phyloP scores from a whole-genome alignment of 2,797 vertebrate genomes.

The Rhyacichthys aspro region DNA sequence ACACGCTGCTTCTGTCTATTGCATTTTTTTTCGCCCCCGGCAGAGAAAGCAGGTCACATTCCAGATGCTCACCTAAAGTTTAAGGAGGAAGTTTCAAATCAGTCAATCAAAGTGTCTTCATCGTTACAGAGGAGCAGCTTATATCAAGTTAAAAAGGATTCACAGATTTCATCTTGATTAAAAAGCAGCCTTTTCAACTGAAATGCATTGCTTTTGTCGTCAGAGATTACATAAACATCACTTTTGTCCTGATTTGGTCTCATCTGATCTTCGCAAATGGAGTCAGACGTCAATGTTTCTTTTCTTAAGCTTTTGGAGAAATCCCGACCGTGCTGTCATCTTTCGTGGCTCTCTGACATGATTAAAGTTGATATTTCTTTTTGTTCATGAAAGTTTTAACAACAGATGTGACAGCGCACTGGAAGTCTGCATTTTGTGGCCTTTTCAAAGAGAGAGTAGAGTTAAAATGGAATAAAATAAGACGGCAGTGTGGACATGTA shows the following conservation, averaged over 20 bases:
- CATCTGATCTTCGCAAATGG: no score
- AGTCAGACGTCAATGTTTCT: no score
- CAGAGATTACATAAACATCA: neutral
- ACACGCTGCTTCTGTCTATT: neutral
- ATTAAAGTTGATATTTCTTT: neutral
- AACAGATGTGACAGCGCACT: neutral
- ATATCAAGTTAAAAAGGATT: no score
- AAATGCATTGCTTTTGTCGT: neutral
- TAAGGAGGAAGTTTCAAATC: neutral
- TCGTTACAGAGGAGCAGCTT: no score
- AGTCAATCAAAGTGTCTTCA: neutral
- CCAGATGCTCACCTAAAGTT: slow-evolving; percentile 2
- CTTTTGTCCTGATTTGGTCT: no score
- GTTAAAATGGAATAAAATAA: no score
- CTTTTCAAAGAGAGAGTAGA: no score
- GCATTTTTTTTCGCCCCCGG: neutral
- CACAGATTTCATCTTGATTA: no score
- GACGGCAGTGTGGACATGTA: no score
- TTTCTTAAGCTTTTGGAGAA: neutral
- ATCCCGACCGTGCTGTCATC: neutral
- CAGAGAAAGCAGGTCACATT: neutral
- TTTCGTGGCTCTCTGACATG: neutral
- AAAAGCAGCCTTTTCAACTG: neutral
- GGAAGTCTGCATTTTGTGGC: no score
- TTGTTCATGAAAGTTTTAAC: slow-evolving; percentile 1